Percentiles rank a stretch among this genome's conserved stretches.
These are phyloP conservation scores for Harpalus rubripes DNA, from an alignment of 2,888 invertebrate species.

Conservation along the genomic window DNA sequence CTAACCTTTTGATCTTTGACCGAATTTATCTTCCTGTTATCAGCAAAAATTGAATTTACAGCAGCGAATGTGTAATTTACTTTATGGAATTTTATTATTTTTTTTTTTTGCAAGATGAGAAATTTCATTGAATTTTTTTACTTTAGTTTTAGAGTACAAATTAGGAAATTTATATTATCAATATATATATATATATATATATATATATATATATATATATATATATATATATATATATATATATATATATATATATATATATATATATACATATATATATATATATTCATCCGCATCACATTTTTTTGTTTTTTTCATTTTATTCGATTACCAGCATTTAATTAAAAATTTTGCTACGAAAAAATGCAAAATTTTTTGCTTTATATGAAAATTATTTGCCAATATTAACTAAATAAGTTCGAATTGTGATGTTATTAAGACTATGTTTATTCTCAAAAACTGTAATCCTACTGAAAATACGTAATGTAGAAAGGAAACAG, in stretches of 20 bases:
- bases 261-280: no score
- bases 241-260: no score
- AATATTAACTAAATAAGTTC: neutral
- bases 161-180: no score
- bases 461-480: no score
- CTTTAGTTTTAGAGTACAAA: neutral
- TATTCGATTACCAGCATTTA: neutral
- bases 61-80: constrained; percentile 20
- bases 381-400: neutral
- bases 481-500: no score
- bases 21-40: constrained; percentile 32
- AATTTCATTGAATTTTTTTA: constrained; percentile 11
- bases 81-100: neutral
- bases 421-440: no score
- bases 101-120: constrained; percentile 21
- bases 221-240: no score
- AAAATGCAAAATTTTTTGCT: neutral
- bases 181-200: no score
- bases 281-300: neutral
- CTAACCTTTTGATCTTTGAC: constrained; percentile 17
- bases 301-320: neutral
- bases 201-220: no score
- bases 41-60: constrained; percentile 23
- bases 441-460: no score
- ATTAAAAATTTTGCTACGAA: neutral